A percentile compares a stretch with the other conserved stretches of the same genome.
Conservation (phyloP, 2,797 vertebrate genomes). For the Erethizon dorsatum region DNA sequence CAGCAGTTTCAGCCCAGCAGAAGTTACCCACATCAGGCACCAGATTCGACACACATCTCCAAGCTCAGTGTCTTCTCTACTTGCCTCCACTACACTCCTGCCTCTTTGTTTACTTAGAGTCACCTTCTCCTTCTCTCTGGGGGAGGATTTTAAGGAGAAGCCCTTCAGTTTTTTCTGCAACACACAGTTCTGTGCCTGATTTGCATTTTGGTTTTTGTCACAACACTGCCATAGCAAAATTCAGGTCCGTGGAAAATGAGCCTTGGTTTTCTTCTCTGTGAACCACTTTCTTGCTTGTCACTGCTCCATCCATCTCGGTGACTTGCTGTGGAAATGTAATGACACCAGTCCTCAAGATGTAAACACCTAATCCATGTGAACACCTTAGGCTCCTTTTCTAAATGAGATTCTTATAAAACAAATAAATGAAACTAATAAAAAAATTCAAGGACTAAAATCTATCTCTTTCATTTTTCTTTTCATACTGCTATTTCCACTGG, state of each 20-base stretch:
- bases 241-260: not conserved
- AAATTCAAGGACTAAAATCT: slow-evolving; percentile 68
- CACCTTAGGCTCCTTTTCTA: slow-evolving; percentile 69
- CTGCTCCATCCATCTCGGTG: slow-evolving; percentile 52
- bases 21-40: not conserved
- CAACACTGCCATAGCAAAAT: slow-evolving; percentile 8
- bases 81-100: rapidly evolving
- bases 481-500: slow-evolving; percentile 58
- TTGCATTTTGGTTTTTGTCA: not conserved
- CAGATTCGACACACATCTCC: no score
- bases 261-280: not conserved
- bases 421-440: not conserved
- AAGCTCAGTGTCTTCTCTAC: not conserved
- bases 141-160: not conserved
- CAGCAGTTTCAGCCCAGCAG: not conserved
- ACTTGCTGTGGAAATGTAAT: slow-evolving; percentile 68
- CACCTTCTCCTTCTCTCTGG: not conserved
- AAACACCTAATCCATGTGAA: slow-evolving; percentile 68
- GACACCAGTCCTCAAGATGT: not conserved
- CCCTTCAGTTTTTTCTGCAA: not conserved
- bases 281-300: slow-evolving; percentile 35
- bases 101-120: not conserved
- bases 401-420: slow-evolving; percentile 54
- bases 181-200: not conserved
- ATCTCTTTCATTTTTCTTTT: slow-evolving; percentile 55